phyloP scores from a whole-genome alignment of 2,888 invertebrate genomes.

The Drosophila nr. perissopoda region DNA sequence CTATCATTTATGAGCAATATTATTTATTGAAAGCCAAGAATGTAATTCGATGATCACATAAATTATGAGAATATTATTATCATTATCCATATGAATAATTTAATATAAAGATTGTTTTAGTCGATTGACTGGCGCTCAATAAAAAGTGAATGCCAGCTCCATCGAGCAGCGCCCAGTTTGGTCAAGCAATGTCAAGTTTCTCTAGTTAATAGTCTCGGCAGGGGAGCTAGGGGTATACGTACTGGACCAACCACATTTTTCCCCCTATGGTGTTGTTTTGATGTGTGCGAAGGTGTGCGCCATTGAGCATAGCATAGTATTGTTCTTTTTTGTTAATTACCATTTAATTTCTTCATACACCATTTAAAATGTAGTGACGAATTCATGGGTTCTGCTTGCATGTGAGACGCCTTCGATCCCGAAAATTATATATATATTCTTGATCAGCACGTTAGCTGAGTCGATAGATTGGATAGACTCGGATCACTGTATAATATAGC shows the following conservation, averaged over 20 bases:
- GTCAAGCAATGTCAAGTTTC: slow-evolving; percentile 75
- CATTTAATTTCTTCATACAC: neutral
- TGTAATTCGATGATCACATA: slow-evolving; percentile 38
- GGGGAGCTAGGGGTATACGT: slow-evolving; percentile 4
- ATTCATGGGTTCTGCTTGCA: neutral
- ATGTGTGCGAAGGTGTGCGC: slow-evolving; percentile 28
- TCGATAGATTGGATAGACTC: neutral
- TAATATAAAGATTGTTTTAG: slow-evolving; percentile 44
- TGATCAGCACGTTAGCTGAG: neutral
- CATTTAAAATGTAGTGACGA: neutral
- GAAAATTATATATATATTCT: neutral
- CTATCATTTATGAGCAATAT: neutral
- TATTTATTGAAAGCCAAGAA: slow-evolving; percentile 8
- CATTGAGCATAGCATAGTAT: slow-evolving; percentile 13
- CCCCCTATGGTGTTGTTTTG: too few relatives aligned
- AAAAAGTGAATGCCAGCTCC: slow-evolving; percentile 71
- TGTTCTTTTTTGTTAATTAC: slow-evolving; percentile 1
- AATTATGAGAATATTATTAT: slow-evolving; percentile 38
- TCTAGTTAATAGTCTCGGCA: slow-evolving; percentile 24
- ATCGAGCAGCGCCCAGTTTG: slow-evolving; percentile 41
- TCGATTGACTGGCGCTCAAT: slow-evolving; percentile 37
- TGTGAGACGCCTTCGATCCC: neutral
- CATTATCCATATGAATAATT: slow-evolving; percentile 52
- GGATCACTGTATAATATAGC: neutral
- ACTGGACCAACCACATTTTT: slow-evolving; percentile 46